Conservation (phyloP, 2,113 vertebrate species). For the Rhineura floridana region DNA sequence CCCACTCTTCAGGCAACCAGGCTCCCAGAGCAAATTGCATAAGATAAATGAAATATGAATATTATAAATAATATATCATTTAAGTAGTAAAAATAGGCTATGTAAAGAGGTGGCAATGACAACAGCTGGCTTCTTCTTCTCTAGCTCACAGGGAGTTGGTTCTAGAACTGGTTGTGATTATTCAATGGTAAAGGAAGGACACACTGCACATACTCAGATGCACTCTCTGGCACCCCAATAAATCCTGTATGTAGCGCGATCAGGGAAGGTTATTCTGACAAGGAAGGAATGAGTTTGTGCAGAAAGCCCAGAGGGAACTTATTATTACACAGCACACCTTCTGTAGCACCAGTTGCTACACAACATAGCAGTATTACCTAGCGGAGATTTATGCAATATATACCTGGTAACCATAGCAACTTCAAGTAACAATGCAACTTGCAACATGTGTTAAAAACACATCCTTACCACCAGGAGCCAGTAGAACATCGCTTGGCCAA, state of each 20-base stretch:
- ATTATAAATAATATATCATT: too few relatives aligned
- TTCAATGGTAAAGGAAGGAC: neutral
- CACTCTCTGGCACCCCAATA: neutral
- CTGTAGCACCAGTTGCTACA: conserved; percentile 55
- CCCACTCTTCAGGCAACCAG: too few relatives aligned
- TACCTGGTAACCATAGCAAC: conserved; percentile 55
- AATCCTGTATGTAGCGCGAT: too few relatives aligned
- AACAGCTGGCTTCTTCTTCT: neutral
- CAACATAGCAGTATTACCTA: conserved; percentile 60
- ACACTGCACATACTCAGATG: neutral
- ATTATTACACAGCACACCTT: conserved; percentile 31
- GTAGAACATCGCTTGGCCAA: neutral
- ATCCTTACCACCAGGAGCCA: neutral
- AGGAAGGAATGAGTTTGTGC: neutral
- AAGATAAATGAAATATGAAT: too few relatives aligned
- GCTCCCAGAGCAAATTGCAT: too few relatives aligned
- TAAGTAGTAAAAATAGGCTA: neutral
- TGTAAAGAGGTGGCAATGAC: neutral
- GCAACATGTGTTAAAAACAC: neutral
- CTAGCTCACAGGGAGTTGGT: neutral
- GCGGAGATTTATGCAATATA: conserved; percentile 57
- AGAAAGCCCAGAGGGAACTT: conserved; percentile 31
- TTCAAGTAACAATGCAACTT: neutral
- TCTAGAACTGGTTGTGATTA: neutral
- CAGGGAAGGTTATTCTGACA: neutral